Evolutionary conservation across 2,797 vertebrate genomes (phyloP).

Genomic region (Sebastes nivosus): DNA sequence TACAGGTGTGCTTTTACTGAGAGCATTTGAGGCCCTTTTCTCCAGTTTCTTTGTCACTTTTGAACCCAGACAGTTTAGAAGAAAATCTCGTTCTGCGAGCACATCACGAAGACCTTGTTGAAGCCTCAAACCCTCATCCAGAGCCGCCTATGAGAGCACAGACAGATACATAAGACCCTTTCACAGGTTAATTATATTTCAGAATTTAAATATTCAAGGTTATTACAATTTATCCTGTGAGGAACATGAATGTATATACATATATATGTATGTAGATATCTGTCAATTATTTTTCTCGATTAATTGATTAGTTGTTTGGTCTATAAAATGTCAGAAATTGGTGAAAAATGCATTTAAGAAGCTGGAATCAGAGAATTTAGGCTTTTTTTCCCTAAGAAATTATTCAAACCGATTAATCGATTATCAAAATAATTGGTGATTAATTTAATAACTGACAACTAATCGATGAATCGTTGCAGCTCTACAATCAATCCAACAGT

Average conservation of each 20-base stretch:
- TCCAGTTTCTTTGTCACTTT: constrained; percentile 15
- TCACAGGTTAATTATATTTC: not conserved
- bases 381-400: not conserved
- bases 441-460: too few relatives aligned
- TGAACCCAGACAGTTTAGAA: constrained; percentile 38
- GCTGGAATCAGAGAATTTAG: not conserved
- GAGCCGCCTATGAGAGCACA: constrained; percentile 29
- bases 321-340: too few relatives aligned
- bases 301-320: too few relatives aligned
- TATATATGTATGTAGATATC: too few relatives aligned
- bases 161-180: not conserved
- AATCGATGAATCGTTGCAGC: too few relatives aligned
- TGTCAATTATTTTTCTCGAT: too few relatives aligned
- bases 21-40: constrained; percentile 14
- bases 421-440: not conserved
- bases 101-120: constrained; percentile 23
- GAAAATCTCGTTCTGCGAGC: constrained; percentile 35
- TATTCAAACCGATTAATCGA: fast-evolving
- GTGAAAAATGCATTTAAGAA: not conserved
- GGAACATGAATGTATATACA: not conserved
- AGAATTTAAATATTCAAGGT: not conserved
- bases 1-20: constrained; percentile 10
- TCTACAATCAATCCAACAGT: not conserved
- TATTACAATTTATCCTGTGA: not conserved
- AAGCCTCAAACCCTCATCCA: constrained; percentile 46